Conservation (phyloP, 2,113 vertebrate species). For the Rattus rattus region DNA sequence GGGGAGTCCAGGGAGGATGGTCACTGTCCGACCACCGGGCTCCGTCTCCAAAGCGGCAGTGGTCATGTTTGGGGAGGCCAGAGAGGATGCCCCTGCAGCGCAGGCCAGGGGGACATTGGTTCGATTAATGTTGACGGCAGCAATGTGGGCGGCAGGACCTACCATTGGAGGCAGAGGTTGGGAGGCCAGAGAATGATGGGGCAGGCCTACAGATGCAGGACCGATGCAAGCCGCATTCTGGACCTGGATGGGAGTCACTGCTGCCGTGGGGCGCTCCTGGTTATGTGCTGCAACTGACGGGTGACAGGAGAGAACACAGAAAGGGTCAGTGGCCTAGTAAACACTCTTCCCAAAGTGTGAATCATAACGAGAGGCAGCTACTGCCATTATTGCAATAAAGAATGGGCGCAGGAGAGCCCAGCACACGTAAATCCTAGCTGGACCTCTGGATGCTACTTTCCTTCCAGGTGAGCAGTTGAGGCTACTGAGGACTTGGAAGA, state of each 20-base stretch:
- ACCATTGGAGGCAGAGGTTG: slow-evolving; percentile 82
- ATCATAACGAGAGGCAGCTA: slow-evolving; percentile 31
- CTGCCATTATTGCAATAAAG: background rate
- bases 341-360: background rate
- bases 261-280: slow-evolving; percentile 95
- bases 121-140: slow-evolving; percentile 86
- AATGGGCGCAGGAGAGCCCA: background rate
- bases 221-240: slow-evolving; percentile 88
- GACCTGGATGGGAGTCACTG: slow-evolving; percentile 94
- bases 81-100: slow-evolving; percentile 85
- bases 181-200: slow-evolving; percentile 84
- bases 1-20: slow-evolving; percentile 85
- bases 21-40: slow-evolving; percentile 81
- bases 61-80: slow-evolving; percentile 89
- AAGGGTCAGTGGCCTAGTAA: slow-evolving; percentile 14
- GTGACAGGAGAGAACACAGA: slow-evolving; percentile 52
- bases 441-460: background rate
- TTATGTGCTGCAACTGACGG: slow-evolving; percentile 90
- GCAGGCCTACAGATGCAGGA: slow-evolving; percentile 86
- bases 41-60: slow-evolving; percentile 92
- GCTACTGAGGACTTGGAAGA: background rate
- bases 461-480: background rate
- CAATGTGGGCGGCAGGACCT: slow-evolving; percentile 81
- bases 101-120: slow-evolving; percentile 89
- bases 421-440: background rate